A percentile compares a stretch with the other conserved stretches of the same genome.
phyloP scores from a whole-genome alignment of 1,140 invertebrate species.

The Dinothrombium tinctorium region DNA sequence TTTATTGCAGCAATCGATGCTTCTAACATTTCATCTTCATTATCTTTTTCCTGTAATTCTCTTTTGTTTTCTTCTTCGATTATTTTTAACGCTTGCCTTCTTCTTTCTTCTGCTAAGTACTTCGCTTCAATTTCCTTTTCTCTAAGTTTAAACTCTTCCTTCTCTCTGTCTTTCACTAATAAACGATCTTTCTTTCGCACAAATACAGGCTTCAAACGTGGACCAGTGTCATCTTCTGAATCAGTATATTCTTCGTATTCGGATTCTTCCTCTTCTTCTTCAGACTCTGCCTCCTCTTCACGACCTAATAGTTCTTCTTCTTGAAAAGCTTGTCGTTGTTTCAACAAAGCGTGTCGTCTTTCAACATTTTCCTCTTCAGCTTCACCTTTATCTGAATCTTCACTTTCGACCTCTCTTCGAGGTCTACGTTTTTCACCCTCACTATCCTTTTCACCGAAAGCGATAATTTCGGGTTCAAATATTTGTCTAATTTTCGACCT shows the following conservation, averaged over 20 bases:
- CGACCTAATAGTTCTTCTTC: conserved; percentile 14
- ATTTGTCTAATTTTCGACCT: conserved; percentile 14
- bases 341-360: conserved; percentile 18
- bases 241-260: conserved; percentile 66
- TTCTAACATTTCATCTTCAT: conserved; percentile 23
- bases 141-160: no score
- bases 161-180: conserved; percentile 76
- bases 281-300: conserved; percentile 14
- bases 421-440: conserved; percentile 84
- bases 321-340: conserved; percentile 31
- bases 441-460: no score
- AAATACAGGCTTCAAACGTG: conserved; percentile 86
- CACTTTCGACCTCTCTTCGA: conserved; percentile 70
- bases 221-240: conserved; percentile 35
- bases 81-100: conserved; percentile 58
- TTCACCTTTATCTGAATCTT: conserved; percentile 34
- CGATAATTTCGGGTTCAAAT: not conserved
- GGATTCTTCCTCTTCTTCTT: conserved; percentile 29
- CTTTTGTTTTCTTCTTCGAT: conserved; percentile 69
- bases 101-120: conserved; percentile 51
- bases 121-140: conserved; percentile 37
- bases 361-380: conserved; percentile 41
- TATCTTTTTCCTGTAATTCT: conserved; percentile 33
- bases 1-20: conserved; percentile 51
- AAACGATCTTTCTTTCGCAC: conserved; percentile 79